phyloP scores from a whole-genome alignment of 2,888 invertebrate genomes.

The Unio delphinus region DNA sequence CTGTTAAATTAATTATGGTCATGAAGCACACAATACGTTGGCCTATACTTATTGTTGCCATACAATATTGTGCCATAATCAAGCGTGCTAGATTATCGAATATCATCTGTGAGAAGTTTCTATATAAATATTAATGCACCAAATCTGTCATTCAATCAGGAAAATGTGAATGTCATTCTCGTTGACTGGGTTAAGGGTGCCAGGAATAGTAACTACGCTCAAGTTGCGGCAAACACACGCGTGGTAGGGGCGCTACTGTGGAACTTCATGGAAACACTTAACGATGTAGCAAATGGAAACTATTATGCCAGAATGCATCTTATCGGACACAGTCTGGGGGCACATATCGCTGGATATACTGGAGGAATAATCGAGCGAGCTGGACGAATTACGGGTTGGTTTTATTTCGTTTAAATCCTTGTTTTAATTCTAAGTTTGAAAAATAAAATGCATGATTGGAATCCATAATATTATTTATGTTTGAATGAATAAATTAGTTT shows the following conservation, averaged over 20 bases:
- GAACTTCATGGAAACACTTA: constrained; percentile 46
- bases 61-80: too few relatives aligned
- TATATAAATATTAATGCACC: too few relatives aligned
- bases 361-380: constrained; percentile 75
- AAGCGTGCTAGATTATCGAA: too few relatives aligned
- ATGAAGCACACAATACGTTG: too few relatives aligned
- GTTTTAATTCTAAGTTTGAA: neutral
- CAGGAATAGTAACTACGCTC: constrained; percentile 51
- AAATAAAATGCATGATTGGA: too few relatives aligned
- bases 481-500: too few relatives aligned
- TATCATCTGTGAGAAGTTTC: too few relatives aligned
- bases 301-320: constrained; percentile 77
- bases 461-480: too few relatives aligned
- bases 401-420: neutral
- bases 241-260: constrained; percentile 65
- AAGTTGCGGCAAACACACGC: constrained; percentile 66
- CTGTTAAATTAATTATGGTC: too few relatives aligned
- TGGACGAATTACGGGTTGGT: constrained; percentile 61
- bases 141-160: constrained; percentile 14
- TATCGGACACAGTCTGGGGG: constrained; percentile 89
- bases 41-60: too few relatives aligned
- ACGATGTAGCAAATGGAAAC: constrained; percentile 12
- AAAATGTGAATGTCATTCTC: constrained; percentile 38
- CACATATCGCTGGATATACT: constrained; percentile 89
- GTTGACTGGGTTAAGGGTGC: constrained; percentile 49